Conservation (phyloP, 2,888 invertebrate species). For the Dendrolimus houi region DNA sequence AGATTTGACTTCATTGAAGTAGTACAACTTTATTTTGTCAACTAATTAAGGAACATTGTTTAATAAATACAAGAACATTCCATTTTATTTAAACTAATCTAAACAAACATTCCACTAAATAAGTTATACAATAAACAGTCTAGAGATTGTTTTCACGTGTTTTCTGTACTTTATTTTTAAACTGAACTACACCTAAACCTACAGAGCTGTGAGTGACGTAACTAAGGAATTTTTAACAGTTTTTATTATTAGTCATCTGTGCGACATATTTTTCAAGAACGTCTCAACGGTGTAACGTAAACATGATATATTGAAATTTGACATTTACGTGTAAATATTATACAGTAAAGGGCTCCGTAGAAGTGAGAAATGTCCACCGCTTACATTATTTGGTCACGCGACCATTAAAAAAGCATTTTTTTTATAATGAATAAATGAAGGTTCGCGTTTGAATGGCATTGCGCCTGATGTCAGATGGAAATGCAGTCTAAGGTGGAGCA, state of each 20-base stretch:
- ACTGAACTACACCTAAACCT: constrained; percentile 5
- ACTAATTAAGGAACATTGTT: no score
- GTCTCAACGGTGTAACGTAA: background rate
- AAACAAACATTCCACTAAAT: background rate
- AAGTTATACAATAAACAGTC: background rate
- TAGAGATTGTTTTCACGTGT: background rate
- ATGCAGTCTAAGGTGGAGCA: no score
- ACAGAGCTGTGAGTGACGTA: constrained; percentile 1
- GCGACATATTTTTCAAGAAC: background rate
- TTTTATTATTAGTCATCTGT: constrained; percentile 4
- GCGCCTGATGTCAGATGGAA: no score
- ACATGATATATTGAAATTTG: background rate
- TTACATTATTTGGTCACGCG: no score
- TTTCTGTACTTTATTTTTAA: constrained; percentile 4
- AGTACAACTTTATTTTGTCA: no score
- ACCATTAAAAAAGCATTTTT: no score
- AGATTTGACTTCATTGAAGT: no score
- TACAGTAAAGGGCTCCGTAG: no score
- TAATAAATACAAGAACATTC: background rate
- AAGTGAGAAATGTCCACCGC: no score
- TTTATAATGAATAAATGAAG: no score
- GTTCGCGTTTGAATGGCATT: no score
- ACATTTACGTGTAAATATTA: no score
- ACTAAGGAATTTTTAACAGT: constrained; percentile 4
- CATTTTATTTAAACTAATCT: background rate